These are phyloP conservation scores for Lagocephalus sceleratus DNA, from an alignment of 2,797 vertebrate genomes.

Conservation along the genomic window DNA sequence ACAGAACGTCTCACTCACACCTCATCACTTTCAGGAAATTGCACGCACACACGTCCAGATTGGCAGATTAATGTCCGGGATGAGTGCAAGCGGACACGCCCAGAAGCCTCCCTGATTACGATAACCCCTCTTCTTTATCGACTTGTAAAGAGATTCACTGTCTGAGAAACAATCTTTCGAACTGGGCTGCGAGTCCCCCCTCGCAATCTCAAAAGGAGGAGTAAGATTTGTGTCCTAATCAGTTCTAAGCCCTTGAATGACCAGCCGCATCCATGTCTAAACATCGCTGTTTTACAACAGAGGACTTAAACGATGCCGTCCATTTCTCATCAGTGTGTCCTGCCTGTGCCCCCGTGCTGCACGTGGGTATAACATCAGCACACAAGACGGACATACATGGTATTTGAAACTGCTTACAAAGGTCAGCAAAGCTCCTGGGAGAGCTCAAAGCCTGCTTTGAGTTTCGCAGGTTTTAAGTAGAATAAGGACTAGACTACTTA, in stretches of 20 bases:
- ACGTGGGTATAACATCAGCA: slow-evolving; percentile 24
- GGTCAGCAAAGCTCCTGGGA: slow-evolving; percentile 34
- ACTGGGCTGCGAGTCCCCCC: slow-evolving; percentile 46
- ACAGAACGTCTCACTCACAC: slow-evolving; percentile 52
- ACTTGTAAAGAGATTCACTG: slow-evolving; percentile 61
- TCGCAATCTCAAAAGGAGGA: slow-evolving; percentile 40
- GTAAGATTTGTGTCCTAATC: slow-evolving; percentile 69
- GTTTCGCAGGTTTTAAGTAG: slow-evolving; percentile 39
- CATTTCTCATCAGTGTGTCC: slow-evolving; percentile 43
- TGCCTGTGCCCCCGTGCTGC: slow-evolving; percentile 7
- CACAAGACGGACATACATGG: slow-evolving; percentile 29
- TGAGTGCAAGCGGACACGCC: slow-evolving; percentile 38
- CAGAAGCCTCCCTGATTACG: slow-evolving; percentile 57
- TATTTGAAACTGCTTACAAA: slow-evolving; percentile 45
- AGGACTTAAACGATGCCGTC: slow-evolving; percentile 32
- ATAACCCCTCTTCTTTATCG: slow-evolving; percentile 46
- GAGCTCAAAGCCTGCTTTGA: slow-evolving; percentile 26
- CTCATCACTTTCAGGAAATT: slow-evolving; percentile 52
- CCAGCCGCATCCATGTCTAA: slow-evolving; percentile 43
- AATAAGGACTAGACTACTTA: slow-evolving; percentile 24
- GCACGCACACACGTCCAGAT: slow-evolving; percentile 44
- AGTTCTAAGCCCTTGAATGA: slow-evolving; percentile 59
- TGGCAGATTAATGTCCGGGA: slow-evolving; percentile 57
- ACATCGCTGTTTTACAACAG: slow-evolving; percentile 33
- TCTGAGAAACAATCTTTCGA: slow-evolving; percentile 51